Base-by-base conservation (phyloP, 1,140 invertebrate genomes). In the Drosophila repleta region DNA sequence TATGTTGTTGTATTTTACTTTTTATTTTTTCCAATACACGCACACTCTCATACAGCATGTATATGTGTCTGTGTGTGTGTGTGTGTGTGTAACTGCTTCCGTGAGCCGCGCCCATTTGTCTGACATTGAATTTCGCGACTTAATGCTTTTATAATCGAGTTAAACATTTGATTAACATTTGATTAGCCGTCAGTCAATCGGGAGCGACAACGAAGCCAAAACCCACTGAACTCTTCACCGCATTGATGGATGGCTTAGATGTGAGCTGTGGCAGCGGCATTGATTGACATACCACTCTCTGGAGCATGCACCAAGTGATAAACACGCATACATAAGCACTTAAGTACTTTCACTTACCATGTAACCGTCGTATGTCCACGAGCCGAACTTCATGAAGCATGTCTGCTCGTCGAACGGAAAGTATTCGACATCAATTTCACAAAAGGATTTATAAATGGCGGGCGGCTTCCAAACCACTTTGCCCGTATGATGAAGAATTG, bases 381-480 rank as follows among this genome's bases (percentile, higher is more conserved):
- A 98, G 69, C 98, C 98, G 80, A 99, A 99, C 92, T 99, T 99
- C 96, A 99, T 98, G 92, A 97, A 96, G 93, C 98, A 99, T 24
- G 96, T 96, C 92, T 99, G 98, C 92, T 98, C 95, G 92, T 99
- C 98, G 92, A 98, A 98, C 20, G 97, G 97, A 92, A 99, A 99
- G 92, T 98, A 98, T 92, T 97, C 96, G 76, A 99, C 97, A 93
- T 99, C 97, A 78, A 99, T 98, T 93, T 98, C 97, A 92, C 98
- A 99, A 92, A 98, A 98, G 67, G 97, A 98, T 93, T 99, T 99
- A 94, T 98, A 99, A 92, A 99, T 99, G 68, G 98, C 98, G 49
- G 98, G 98, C 32, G 98, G 98, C 90, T 99, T 98, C 98, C 98
- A 99, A 37, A 96, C 93, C 29, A 99, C 98, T 93, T 96, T 97